A percentile compares a stretch with the other conserved stretches of the same genome.
phyloP scores from a whole-genome alignment of 2,113 vertebrate species.

The Natator depressus region DNA sequence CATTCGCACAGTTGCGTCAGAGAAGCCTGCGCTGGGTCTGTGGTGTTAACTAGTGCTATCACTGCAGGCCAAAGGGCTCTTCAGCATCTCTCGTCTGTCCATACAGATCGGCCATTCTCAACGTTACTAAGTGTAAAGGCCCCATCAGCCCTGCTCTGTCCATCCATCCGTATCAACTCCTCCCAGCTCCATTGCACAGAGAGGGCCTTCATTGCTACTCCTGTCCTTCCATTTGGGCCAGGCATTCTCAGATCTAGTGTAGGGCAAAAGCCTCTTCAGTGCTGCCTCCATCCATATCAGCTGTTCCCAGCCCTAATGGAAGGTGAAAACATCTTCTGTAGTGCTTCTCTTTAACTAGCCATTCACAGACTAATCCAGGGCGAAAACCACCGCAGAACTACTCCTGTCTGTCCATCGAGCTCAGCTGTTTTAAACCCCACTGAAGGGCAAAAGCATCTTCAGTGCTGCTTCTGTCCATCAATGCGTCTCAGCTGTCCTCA shows the following conservation, averaged over 20 bases:
- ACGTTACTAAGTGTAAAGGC: slow-evolving; percentile 21
- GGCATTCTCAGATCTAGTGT: neutral
- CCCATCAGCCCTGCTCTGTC: neutral
- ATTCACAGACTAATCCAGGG: neutral
- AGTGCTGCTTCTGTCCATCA: neutral
- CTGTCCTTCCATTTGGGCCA: slow-evolving; percentile 36
- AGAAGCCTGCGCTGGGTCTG: neutral
- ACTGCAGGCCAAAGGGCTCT: neutral
- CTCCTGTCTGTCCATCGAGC: neutral
- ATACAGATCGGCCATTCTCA: slow-evolving; percentile 28
- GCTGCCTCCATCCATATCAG: neutral
- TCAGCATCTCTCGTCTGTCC: neutral
- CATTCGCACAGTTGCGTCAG: neutral
- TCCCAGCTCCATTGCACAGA: slow-evolving; percentile 59
- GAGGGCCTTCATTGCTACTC: slow-evolving; percentile 60
- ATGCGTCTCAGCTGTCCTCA: neutral
- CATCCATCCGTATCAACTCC: slow-evolving; percentile 35
- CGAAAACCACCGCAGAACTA: neutral
- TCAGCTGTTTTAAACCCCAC: slow-evolving; percentile 32
- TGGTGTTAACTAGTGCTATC: slow-evolving; percentile 19
- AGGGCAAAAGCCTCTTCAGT: neutral
- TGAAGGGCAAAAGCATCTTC: neutral
- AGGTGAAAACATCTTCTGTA: slow-evolving; percentile 1
- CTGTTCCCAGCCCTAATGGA: slow-evolving; percentile 1
- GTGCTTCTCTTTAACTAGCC: neutral